Base-by-base conservation (phyloP, 2,888 invertebrate species). In the Colostygia pectinataria region DNA sequence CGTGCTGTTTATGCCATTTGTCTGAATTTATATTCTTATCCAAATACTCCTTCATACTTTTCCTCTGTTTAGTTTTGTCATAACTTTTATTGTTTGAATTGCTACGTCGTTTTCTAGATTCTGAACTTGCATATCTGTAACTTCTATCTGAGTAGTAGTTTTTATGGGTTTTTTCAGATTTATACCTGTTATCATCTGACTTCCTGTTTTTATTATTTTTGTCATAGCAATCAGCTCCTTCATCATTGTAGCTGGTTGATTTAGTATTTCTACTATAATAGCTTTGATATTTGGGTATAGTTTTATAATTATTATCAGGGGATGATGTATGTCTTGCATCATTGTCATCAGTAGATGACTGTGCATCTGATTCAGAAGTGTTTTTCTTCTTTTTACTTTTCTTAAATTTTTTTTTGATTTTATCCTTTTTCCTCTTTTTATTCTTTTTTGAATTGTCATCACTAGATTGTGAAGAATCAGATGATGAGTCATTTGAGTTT, bases 401-500 rank as follows among this genome's bases (percentile, higher is more conserved):
- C 29, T 54, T 55, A 8, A 41, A 9, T 20, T 43, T 75, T 41
- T 85, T 83, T 10, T 68, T 78, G 59, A 78, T 86, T 53, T 77
- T 71, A n/a, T 61, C 59, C 38, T 67, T 67, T 42, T 70, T 74
- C 41, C 68, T 69, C 48, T 72, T 70, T 52, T 68, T 68, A 23
- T 65, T 57, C 50, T 49, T 73, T 61, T 49, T 73, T 60, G 28
- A 64, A 56, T 56, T 62, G 42, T 44, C 53, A 64, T 51, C 71
- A 40, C 34, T 72, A 31, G 71, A 63, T 14, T 40, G 40, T 3
- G 78, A 79, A 27, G 76, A 75, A 39, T 77, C 75, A 5, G 77
- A 73, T 9, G 75, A 77, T 2, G 80, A 79, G 46, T 79, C 80
- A 53, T 80, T 81, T 33, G 83, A 81, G 23, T 78, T 80, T 1